phyloP scores from a whole-genome alignment of 2,888 invertebrate species.

The Agonopterix subpropinquella region DNA sequence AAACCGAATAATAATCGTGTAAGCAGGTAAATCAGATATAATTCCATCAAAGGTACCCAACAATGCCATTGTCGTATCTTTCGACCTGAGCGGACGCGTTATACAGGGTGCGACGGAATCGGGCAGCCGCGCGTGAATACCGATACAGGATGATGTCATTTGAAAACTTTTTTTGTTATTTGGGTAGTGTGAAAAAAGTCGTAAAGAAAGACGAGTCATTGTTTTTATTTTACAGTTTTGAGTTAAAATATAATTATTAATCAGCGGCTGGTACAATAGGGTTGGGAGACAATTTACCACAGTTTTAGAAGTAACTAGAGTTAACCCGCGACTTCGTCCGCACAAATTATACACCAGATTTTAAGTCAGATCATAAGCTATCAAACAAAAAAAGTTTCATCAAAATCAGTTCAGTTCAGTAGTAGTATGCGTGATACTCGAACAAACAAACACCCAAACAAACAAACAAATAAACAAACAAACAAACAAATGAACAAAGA shows the following conservation, averaged over 20 bases:
- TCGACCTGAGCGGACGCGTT: slow-evolving; percentile 2
- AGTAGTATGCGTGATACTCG: no score
- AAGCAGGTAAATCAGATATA: slow-evolving; percentile 1
- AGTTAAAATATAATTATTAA: not conserved
- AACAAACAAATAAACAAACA: no score
- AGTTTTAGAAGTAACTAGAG: no score
- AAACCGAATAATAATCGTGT: not conserved
- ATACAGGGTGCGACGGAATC: not conserved
- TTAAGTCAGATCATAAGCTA: no score
- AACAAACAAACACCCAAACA: no score
- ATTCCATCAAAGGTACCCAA: not conserved
- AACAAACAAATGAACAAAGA: no score
- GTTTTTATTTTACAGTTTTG: not conserved
- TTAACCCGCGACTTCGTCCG: no score
- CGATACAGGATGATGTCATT: slow-evolving; percentile 20
- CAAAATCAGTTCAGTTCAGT: no score
- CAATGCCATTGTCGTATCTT: slow-evolving; percentile 2
- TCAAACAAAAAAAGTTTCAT: no score
- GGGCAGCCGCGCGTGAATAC: slow-evolving; percentile 21
- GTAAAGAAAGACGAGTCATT: not conserved
- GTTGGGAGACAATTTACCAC: not conserved
- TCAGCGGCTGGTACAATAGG: not conserved
- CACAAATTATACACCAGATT: no score
- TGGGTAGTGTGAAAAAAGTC: not conserved
- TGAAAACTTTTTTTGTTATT: not conserved